These are phyloP conservation scores for Eurytoma adleriae DNA, from an alignment of 2,888 invertebrate genomes.

Conservation along the genomic window DNA sequence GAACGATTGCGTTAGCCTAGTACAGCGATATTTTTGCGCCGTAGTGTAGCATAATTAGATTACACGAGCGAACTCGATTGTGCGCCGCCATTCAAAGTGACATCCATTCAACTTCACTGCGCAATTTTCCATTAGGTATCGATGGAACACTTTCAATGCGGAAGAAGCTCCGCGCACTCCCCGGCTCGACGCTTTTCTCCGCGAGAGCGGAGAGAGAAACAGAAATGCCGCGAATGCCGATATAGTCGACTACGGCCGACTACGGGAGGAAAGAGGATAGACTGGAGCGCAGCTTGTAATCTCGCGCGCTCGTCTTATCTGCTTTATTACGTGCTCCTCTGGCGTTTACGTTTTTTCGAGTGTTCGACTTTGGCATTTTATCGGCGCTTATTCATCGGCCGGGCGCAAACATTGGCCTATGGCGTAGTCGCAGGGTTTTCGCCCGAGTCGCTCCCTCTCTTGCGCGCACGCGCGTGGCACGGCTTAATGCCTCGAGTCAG, in stretches of 20 bases:
- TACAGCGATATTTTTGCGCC: neutral
- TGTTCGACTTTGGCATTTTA: slow-evolving; percentile 21
- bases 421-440: neutral
- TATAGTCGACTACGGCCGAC: slow-evolving; percentile 1
- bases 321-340: neutral
- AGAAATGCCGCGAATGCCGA: slow-evolving; percentile 2
- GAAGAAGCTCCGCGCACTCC: neutral
- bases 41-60: no score
- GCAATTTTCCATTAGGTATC: slow-evolving; percentile 14
- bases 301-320: neutral
- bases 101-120: slow-evolving; percentile 8
- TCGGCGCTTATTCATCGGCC: slow-evolving; percentile 14
- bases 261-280: neutral
- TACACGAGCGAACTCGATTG: slow-evolving; percentile 2
- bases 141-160: slow-evolving; percentile 36
- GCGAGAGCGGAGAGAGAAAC: neutral
- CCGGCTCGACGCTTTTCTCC: neutral
- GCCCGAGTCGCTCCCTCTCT: neutral
- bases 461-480: neutral
- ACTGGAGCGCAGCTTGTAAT: slow-evolving; percentile 6
- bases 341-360: neutral
- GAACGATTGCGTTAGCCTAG: neutral
- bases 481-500: slow-evolving; percentile 9
- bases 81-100: neutral
- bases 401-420: neutral